These are phyloP conservation scores for Dastarcus helophoroides DNA, from an alignment of 2,888 invertebrate species.

Conservation along the genomic window DNA sequence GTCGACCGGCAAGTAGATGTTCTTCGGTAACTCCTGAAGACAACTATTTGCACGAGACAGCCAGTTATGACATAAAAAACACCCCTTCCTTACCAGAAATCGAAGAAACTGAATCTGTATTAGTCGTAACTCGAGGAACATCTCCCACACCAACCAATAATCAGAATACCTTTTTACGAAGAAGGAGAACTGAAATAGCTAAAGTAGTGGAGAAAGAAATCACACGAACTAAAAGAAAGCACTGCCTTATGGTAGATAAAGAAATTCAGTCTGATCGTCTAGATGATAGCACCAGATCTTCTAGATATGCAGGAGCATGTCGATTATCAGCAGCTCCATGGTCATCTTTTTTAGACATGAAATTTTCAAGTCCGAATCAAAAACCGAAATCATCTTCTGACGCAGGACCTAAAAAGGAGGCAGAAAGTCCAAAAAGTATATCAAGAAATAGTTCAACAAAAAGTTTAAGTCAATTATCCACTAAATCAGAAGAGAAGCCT, in stretches of 20 bases:
- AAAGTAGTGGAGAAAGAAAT: slow-evolving; percentile 60
- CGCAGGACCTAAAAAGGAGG: slow-evolving; percentile 33
- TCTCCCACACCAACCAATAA: slow-evolving; percentile 62
- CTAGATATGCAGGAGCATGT: slow-evolving; percentile 51
- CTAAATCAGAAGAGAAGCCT: too few relatives aligned
- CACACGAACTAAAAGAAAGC: slow-evolving; percentile 45
- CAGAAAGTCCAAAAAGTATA: slow-evolving; percentile 27
- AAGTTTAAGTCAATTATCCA: too few relatives aligned
- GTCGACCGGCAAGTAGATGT: slow-evolving; percentile 29
- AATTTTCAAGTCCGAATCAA: slow-evolving; percentile 35
- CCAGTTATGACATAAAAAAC: slow-evolving; percentile 14
- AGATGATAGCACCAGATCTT: slow-evolving; percentile 56
- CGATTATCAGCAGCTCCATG: slow-evolving; percentile 46
- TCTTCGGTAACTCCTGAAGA: slow-evolving; percentile 27
- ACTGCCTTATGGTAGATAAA: slow-evolving; percentile 49
- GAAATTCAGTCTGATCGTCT: slow-evolving; percentile 62
- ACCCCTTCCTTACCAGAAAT: slow-evolving; percentile 18
- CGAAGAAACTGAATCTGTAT: slow-evolving; percentile 41
- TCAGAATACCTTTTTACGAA: slow-evolving; percentile 44
- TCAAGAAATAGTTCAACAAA: too few relatives aligned
- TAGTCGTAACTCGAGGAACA: slow-evolving; percentile 62
- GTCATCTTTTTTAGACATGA: slow-evolving; percentile 48
- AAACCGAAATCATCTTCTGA: slow-evolving; percentile 34
- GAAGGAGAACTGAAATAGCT: slow-evolving; percentile 59
- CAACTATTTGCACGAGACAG: slow-evolving; percentile 6